These are phyloP conservation scores for Genyomyrus donnyi DNA, from an alignment of 2,113 vertebrate species.

Conservation along the genomic window DNA sequence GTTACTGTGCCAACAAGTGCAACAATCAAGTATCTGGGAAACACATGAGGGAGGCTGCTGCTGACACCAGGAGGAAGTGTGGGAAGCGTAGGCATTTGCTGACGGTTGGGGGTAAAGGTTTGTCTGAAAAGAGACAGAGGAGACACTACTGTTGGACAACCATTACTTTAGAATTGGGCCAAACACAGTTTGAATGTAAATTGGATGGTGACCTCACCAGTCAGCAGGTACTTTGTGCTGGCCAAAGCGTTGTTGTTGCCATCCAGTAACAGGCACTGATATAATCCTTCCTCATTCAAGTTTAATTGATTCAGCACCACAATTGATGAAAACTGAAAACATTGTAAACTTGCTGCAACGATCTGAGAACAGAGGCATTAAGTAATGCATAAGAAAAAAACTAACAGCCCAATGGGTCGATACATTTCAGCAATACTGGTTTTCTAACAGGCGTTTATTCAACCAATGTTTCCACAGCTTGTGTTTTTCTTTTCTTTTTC, in stretches of 20 bases:
- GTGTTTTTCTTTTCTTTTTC: background rate
- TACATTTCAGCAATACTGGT: background rate
- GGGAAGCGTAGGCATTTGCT: conserved; percentile 33
- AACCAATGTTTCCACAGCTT: background rate
- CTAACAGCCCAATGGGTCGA: conserved; percentile 27
- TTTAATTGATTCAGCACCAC: conserved; percentile 58
- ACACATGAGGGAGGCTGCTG: conserved; percentile 16
- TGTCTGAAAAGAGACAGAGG: conserved; percentile 39
- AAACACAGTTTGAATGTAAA: background rate
- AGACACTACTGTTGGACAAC: background rate
- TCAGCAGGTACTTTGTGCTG: conserved; percentile 40
- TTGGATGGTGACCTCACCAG: conserved; percentile 34
- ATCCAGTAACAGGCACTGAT: conserved; percentile 50
- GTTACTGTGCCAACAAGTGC: conserved; percentile 38
- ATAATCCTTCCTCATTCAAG: conserved; percentile 47
- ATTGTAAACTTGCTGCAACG: conserved; percentile 35
- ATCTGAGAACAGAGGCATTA: conserved; percentile 25
- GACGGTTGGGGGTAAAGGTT: conserved; percentile 24
- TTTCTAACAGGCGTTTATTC: background rate
- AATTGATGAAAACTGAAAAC: conserved; percentile 47
- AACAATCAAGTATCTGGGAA: conserved; percentile 29
- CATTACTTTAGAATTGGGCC: background rate
- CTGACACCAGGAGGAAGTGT: conserved; percentile 26
- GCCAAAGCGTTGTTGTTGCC: conserved; percentile 41
- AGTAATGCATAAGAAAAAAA: background rate